Base-by-base conservation (phyloP, 1,140 invertebrate species). In the Bombus sibiricus region DNA sequence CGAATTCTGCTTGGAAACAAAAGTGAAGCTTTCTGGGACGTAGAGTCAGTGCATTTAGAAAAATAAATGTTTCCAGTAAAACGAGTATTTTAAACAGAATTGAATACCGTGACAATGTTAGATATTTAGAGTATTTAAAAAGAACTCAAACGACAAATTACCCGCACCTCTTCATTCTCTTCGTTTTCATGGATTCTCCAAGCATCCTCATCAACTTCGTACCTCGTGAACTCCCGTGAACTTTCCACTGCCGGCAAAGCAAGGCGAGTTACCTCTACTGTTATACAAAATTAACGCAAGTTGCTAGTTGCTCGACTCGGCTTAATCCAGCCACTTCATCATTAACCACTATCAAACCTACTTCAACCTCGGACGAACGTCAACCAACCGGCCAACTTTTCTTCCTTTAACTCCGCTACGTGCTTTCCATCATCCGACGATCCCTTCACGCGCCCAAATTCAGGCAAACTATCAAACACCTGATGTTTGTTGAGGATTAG, bases 401-500 rank as follows among this genome's bases (percentile, higher is more conserved):
- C 37, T 62, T 37, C 39, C 2, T 32, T 71, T 1, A 32, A 73
- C 41, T 43, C 10, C 8, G n/a, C 62, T 64, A 25, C 57, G 59
- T 28, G 28, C 1, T n/a, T 62, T 5, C 59, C 18, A 2, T 53
- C 47, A 6, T 22, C 47, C 47, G 4, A 18, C 47, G 47, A 47
- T 53, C 5, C 18, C 5, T 53, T 53, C 5, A 0, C 1, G 47
- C 47, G 18, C 15, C 12, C 13, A 28, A n/a, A 5, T 13, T n/a
- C 12, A 0, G 0, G 12, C 28, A n/a, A 5, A 22, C 15, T 22
- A 53, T 53, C 47, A 6, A 6, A 53, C 18, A 5, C 1, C 0
- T 6, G 47, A 6, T 18, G 47, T 22, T 53, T 53, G 47, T 22
- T 22, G 5, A 53, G 18, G 47, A 53, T 18, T 53, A 53, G 18